These are phyloP conservation scores for Hystrix brachyura DNA, from an alignment of 2,113 vertebrate genomes.

Conservation along the genomic window DNA sequence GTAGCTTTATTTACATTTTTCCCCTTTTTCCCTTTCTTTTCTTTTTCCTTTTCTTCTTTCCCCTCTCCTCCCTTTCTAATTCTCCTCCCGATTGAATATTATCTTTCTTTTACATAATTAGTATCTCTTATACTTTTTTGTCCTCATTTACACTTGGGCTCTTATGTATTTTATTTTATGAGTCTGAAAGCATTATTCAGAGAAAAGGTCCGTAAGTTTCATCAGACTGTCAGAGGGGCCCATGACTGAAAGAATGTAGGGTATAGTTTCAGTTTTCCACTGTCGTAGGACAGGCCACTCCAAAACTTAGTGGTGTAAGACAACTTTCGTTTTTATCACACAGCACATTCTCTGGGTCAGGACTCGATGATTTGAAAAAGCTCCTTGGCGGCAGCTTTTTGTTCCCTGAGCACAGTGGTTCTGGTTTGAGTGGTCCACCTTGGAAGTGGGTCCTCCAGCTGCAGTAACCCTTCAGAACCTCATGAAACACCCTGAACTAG, in stretches of 20 bases:
- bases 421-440: background rate
- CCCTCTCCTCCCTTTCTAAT: too few species aligned
- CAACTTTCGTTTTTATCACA: background rate
- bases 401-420: background rate
- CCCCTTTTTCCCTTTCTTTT: too few species aligned
- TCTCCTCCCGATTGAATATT: too few species aligned
- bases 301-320: background rate
- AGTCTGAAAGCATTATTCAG: background rate
- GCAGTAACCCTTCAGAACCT: background rate
- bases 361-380: background rate
- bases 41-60: too few species aligned
- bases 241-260: background rate
- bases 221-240: background rate
- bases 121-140: too few species aligned
- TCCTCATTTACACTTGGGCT: background rate
- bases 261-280: background rate
- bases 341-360: background rate
- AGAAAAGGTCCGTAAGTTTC: background rate
- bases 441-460: background rate
- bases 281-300: background rate
- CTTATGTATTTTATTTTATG: background rate
- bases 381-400: background rate
- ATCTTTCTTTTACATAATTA: too few species aligned
- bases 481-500: background rate
- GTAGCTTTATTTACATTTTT: too few species aligned